These are phyloP conservation scores for Lypha dubia DNA, from an alignment of 2,888 invertebrate species.

Conservation along the genomic window DNA sequence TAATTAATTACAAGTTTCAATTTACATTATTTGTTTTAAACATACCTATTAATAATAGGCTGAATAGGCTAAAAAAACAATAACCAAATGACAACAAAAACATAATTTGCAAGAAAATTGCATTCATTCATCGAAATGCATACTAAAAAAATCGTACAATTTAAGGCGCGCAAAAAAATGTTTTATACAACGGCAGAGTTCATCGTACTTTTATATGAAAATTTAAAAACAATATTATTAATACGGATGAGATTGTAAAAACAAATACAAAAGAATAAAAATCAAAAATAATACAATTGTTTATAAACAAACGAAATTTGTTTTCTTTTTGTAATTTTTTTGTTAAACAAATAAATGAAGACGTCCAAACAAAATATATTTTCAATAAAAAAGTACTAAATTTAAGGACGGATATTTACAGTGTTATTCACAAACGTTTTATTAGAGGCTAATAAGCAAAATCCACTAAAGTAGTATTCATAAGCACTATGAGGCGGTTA, in stretches of 20 bases:
- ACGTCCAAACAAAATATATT: background rate
- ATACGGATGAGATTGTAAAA: slow-evolving; percentile 16
- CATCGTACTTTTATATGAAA: slow-evolving; percentile 44
- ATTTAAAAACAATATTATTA: background rate
- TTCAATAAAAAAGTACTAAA: background rate
- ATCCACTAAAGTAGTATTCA: too few relatives aligned
- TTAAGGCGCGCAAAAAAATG: background rate
- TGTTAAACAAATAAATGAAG: slow-evolving; percentile 4
- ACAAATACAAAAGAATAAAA: slow-evolving; percentile 5
- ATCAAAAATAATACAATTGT: slow-evolving; percentile 48
- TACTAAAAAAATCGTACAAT: slow-evolving; percentile 3
- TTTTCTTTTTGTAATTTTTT: background rate
- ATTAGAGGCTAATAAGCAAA: too few relatives aligned
- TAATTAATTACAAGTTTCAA: background rate
- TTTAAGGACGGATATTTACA: too few relatives aligned
- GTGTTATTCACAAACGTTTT: too few relatives aligned
- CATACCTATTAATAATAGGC: slow-evolving; percentile 6
- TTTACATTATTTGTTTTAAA: background rate
- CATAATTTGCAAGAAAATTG: background rate
- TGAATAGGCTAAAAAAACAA: slow-evolving; percentile 10
- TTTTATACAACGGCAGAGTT: slow-evolving; percentile 6
- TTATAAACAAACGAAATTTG: slow-evolving; percentile 52
- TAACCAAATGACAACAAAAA: background rate
- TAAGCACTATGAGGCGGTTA: too few relatives aligned
- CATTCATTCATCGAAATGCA: slow-evolving; percentile 3